Percentiles rank a stretch among this genome's conserved stretches.
These are phyloP conservation scores for Dipodomys ordii DNA, from an alignment of 2,113 vertebrate species.

Conservation along the genomic window DNA sequence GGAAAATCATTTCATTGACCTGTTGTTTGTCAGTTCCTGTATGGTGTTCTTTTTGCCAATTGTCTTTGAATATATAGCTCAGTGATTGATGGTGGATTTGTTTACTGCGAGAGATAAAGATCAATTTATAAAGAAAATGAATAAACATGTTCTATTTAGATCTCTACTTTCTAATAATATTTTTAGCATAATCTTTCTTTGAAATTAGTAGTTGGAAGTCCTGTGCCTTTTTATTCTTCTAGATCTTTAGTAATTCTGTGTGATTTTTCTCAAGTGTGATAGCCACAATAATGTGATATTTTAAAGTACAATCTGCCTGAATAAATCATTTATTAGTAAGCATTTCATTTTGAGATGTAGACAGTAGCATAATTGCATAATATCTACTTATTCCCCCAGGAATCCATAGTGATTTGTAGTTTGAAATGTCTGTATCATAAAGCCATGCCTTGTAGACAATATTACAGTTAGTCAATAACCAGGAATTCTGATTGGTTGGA, in stretches of 20 bases:
- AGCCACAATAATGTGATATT: conserved; percentile 49
- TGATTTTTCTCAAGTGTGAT: conserved; percentile 41
- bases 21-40: conserved; percentile 93
- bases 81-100: conserved; percentile 88
- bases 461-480: conserved; percentile 57
- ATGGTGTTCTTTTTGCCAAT: conserved; percentile 92
- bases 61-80: conserved; percentile 92
- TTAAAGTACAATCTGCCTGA: conserved; percentile 54
- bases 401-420: conserved; percentile 59
- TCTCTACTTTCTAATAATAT: conserved; percentile 82
- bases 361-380: conserved; percentile 31
- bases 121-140: conserved; percentile 89
- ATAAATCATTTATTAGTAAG: conserved; percentile 52
- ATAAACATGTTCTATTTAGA: conserved; percentile 82
- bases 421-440: conserved; percentile 53
- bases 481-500: conserved; percentile 57
- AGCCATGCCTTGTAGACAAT: neutral
- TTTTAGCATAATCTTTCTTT: conserved; percentile 70
- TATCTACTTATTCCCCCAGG: conserved; percentile 35
- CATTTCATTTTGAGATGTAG: conserved; percentile 64
- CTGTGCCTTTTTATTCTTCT: conserved; percentile 59
- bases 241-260: neutral
- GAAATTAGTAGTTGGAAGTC: conserved; percentile 60
- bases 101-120: conserved; percentile 89
- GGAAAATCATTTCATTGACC: conserved; percentile 93